Evolutionary conservation across 2,113 vertebrate genomes (phyloP), one percentile per base, ranked within the genome.

Genomic region (Melanocharis versteri): DNA sequence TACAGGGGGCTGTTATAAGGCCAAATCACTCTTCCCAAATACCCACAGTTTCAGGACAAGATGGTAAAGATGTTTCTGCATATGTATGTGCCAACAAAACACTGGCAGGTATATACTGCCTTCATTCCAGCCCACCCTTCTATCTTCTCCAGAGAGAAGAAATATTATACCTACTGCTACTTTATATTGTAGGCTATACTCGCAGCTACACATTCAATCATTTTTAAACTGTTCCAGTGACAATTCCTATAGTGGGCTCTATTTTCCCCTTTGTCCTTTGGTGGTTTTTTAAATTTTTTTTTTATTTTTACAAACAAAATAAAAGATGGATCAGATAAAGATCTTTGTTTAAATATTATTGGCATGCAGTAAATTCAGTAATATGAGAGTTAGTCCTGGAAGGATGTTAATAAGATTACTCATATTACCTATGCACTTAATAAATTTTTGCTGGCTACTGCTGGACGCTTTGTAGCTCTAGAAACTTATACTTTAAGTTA

Each of bases 321-420:
- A 78, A 92, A 87, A 85, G 33, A 72, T 54, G 73, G 15, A 93
- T 83, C 53, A 86, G 28, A 39, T 72, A 91, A 87, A 47, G 33
- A 83, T 61, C n/a, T 88, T 72, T 88, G 33, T 68, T 91, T 93
- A 72, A 96, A 70, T 85, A 66, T 62, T 90, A 93, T 42, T 94
- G 87, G 39, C 75, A 80, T 90, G n/a, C 15, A 69, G 19, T 86
- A 90, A 84, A 94, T 85, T 90, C 58, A 91, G 78, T 94, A 93
- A 93, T 69, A 35, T 9, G 48, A 91, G 73, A 65, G 39, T 83
- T 90, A 65, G 30, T 80, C 71, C 54, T 92, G 60, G 93, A 91
- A 80, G 82, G 58, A 86, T 23, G 37, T 95, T 94, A 87, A 87
- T 91, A 91, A 92, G 90, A 90, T 93, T 93, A 93, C 90, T 95